Conservation (phyloP, 2,113 vertebrate genomes). For the Nycticorax nycticorax region DNA sequence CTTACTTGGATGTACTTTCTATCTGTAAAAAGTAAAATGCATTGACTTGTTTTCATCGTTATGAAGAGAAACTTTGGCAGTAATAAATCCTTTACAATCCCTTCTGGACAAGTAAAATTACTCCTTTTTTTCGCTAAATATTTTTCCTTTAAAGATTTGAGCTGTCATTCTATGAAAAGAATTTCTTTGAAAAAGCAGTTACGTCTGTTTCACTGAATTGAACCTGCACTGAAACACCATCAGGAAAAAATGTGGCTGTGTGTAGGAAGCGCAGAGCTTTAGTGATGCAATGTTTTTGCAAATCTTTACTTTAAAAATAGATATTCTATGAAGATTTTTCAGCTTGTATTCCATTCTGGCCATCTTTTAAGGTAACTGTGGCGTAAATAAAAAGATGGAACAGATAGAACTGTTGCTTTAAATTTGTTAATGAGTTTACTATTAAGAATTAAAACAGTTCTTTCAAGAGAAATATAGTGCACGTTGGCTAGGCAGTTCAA, state of each 20-base stretch:
- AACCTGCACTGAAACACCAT: neutral
- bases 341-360: neutral
- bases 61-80: neutral
- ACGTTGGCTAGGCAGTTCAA: neutral
- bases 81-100: neutral
- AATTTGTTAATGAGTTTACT: neutral
- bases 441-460: neutral
- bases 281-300: neutral
- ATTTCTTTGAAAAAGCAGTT: neutral
- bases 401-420: neutral
- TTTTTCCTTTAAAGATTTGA: neutral
- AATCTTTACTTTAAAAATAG: neutral
- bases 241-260: neutral
- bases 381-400: neutral
- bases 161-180: neutral
- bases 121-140: neutral
- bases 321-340: neutral
- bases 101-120: neutral
- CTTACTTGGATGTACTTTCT: slow-evolving; percentile 11
- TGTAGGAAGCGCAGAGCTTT: neutral
- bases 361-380: neutral
- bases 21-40: neutral
- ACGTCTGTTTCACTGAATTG: neutral
- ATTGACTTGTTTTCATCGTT: neutral
- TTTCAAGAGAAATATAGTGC: neutral